These are phyloP conservation scores for Tichodroma muraria DNA, from an alignment of 2,113 vertebrate genomes.

Conservation along the genomic window DNA sequence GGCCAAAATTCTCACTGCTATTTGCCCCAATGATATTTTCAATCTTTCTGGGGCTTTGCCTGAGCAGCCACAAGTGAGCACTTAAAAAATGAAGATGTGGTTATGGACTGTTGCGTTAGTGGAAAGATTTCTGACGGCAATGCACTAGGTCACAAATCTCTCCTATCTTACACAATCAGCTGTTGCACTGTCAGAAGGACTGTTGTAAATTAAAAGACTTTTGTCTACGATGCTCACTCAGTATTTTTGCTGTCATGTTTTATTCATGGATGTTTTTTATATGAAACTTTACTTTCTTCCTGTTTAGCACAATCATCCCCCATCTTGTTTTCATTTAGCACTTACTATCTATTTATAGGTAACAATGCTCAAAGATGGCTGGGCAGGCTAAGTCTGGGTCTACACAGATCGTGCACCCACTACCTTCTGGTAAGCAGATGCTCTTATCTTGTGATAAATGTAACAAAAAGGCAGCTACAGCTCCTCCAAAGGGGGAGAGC, in stretches of 20 bases:
- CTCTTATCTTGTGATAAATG: background rate
- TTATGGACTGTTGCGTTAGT: background rate
- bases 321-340: background rate
- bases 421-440: background rate
- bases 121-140: background rate
- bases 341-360: background rate
- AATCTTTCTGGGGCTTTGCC: background rate
- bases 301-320: background rate
- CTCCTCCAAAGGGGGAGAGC: background rate
- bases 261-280: background rate
- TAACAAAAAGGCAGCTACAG: background rate
- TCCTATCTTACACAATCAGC: background rate
- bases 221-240: background rate
- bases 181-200: background rate
- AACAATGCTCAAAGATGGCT: background rate
- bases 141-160: background rate
- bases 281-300: background rate
- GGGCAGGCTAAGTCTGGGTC: background rate
- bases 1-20: background rate
- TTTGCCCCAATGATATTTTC: background rate
- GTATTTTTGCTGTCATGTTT: background rate
- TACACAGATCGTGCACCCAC: background rate
- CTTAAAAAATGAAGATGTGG: background rate
- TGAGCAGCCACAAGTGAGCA: background rate
- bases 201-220: background rate